Conservation (phyloP, 1,140 invertebrate genomes). For the Penaeus chinensis region DNA sequence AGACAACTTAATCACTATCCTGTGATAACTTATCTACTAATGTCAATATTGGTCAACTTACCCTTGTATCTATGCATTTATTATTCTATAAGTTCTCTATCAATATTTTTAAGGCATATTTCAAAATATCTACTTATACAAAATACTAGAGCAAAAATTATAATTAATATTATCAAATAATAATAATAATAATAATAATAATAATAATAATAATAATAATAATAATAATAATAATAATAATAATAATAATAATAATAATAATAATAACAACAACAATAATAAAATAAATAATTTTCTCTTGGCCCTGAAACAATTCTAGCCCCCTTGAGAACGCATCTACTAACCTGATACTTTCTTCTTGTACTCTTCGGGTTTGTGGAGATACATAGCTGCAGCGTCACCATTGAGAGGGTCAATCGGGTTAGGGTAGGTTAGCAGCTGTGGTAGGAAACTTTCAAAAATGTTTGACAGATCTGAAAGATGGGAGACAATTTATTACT, state of each 20-base stretch:
- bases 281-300: conserved; percentile 26
- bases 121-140: too few relatives aligned
- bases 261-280: not conserved
- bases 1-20: too few relatives aligned
- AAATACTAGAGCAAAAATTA: too few relatives aligned
- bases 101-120: too few relatives aligned
- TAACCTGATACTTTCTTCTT: conserved; percentile 91
- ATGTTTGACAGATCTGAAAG: conserved; percentile 97
- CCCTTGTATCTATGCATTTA: too few relatives aligned
- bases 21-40: too few relatives aligned
- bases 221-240: too few relatives aligned
- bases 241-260: too few relatives aligned
- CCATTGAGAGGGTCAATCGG: conserved; percentile 99
- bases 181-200: conserved; percentile 34
- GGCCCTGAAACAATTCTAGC: too few relatives aligned
- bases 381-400: conserved; percentile 98
- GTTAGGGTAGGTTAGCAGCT: conserved; percentile 98
- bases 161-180: too few relatives aligned
- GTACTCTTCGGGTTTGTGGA: conserved; percentile 99
- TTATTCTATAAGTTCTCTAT: too few relatives aligned
- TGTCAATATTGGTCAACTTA: too few relatives aligned
- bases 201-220: conserved; percentile 26
- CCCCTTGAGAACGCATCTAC: not conserved
- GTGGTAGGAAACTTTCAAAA: conserved; percentile 99
- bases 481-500: not conserved